phyloP scores from a whole-genome alignment of 2,113 vertebrate genomes.

The Rissa tridactyla region DNA sequence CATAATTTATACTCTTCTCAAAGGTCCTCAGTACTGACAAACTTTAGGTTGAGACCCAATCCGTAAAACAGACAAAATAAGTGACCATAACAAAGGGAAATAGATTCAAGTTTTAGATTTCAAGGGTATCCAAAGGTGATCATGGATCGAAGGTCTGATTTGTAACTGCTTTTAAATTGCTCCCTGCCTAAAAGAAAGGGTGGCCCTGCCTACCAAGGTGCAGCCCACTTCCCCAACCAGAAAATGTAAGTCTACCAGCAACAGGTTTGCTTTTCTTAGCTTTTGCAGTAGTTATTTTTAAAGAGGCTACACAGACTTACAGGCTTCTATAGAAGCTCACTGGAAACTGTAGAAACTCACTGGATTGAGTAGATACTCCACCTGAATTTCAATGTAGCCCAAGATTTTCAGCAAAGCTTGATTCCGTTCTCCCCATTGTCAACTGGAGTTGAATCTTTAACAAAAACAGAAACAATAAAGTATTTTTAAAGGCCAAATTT shows the following conservation, averaged over 20 bases:
- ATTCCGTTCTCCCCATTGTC: neutral
- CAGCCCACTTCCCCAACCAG: neutral
- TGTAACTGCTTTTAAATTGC: neutral
- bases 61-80: neutral
- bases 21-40: neutral
- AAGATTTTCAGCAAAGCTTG: neutral
- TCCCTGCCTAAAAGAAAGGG: neutral
- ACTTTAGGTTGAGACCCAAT: neutral
- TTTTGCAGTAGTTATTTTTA: neutral
- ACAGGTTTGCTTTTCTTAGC: neutral
- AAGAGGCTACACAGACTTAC: neutral
- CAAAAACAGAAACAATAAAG: neutral
- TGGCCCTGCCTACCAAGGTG: neutral
- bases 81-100: neutral
- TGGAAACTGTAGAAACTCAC: neutral
- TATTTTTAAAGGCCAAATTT: neutral
- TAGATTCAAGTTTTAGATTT: neutral
- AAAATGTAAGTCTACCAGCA: neutral
- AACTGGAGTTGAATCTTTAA: neutral
- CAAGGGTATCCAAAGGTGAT: neutral
- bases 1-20: neutral
- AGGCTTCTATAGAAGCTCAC: neutral
- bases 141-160: neutral
- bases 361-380: neutral
- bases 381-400: neutral